phyloP scores from a whole-genome alignment of 2,888 invertebrate genomes.

The Drosophila anomalata region DNA sequence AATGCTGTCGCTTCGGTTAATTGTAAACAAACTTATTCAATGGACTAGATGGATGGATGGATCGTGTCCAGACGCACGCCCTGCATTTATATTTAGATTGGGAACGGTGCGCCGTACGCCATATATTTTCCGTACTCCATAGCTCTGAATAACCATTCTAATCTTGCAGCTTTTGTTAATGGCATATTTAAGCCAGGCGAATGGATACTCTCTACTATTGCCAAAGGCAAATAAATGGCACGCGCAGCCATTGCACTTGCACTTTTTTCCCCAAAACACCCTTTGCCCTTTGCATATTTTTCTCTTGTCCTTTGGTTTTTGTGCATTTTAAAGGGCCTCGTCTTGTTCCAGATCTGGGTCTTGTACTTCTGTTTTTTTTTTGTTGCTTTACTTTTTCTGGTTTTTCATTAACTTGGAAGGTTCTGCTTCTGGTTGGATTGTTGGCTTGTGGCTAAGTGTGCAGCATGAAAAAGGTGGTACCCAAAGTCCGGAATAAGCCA shows the following conservation, averaged over 20 bases:
- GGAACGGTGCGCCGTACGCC: slow-evolving; percentile 29
- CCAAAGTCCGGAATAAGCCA: slow-evolving; percentile 21
- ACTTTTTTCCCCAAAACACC: neutral
- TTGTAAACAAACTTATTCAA: slow-evolving; percentile 62
- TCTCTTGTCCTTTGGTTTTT: neutral
- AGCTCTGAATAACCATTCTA: neutral
- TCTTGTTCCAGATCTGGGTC: neutral
- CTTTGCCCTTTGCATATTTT: slow-evolving; percentile 4
- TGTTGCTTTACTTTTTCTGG: slow-evolving; percentile 26
- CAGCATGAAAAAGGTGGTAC: slow-evolving; percentile 30
- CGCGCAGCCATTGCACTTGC: slow-evolving; percentile 46
- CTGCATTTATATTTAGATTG: slow-evolving; percentile 29
- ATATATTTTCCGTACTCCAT: slow-evolving; percentile 41
- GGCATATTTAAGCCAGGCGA: slow-evolving; percentile 52
- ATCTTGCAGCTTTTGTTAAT: slow-evolving; percentile 42
- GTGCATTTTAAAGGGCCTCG: slow-evolving; percentile 35
- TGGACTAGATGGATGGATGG: slow-evolving; percentile 26
- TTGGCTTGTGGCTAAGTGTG: slow-evolving; percentile 21
- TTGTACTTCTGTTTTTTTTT: slow-evolving; percentile 11
- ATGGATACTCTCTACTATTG: slow-evolving; percentile 26
- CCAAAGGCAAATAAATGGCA: slow-evolving; percentile 59
- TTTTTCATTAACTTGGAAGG: slow-evolving; percentile 45
- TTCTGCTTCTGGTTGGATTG: slow-evolving; percentile 32
- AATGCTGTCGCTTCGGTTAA: slow-evolving; percentile 63
- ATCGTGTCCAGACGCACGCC: slow-evolving; percentile 33